Conservation (phyloP, 1,140 invertebrate genomes). For the Drosophila sproati region DNA sequence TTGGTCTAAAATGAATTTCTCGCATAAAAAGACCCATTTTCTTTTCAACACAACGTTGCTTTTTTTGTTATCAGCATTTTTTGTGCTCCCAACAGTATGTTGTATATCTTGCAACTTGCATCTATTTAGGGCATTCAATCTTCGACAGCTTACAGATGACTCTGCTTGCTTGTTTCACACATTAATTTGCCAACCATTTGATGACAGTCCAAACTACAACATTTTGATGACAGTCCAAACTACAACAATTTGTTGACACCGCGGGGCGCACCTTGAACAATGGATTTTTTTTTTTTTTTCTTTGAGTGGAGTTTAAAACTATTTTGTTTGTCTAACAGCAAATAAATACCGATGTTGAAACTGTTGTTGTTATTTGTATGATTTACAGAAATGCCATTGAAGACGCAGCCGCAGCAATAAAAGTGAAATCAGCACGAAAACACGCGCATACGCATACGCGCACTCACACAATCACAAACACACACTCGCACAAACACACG, state of each 20-base stretch:
- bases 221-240: conserved; percentile 36
- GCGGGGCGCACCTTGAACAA: conserved; percentile 59
- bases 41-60: too few relatives aligned
- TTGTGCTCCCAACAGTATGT: too few relatives aligned
- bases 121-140: background rate
- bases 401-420: conserved; percentile 68
- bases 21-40: too few relatives aligned
- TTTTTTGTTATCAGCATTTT: too few relatives aligned
- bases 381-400: conserved; percentile 79
- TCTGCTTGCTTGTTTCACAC: conserved; percentile 48
- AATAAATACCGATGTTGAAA: conserved; percentile 35
- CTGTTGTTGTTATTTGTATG: conserved; percentile 51
- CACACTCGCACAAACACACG: background rate
- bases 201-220: conserved; percentile 24
- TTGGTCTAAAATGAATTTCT: background rate
- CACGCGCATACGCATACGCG: conserved; percentile 38
- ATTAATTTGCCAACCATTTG: conserved; percentile 62
- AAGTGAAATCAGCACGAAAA: conserved; percentile 77
- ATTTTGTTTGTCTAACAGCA: conserved; percentile 42
- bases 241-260: conserved; percentile 47
- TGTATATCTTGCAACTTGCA: too few relatives aligned
- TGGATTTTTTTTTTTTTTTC: conserved; percentile 18
- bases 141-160: background rate
- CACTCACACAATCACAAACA: conserved; percentile 1
- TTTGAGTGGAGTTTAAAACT: conserved; percentile 20